Evolutionary conservation across 2,113 vertebrate species (phyloP).

Genomic region (Philantomba maxwellii): DNA sequence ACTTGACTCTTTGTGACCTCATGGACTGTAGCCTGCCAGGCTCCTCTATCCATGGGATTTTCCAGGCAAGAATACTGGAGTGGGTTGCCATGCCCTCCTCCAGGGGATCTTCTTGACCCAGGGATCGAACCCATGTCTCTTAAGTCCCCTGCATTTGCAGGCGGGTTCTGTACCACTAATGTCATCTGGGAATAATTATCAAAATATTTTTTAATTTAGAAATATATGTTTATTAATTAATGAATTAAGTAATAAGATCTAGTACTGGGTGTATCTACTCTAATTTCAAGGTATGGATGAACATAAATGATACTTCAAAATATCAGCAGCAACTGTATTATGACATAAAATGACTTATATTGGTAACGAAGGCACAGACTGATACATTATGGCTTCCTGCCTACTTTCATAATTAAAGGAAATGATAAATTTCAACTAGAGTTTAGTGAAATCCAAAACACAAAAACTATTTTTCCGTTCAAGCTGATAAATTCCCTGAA

Average conservation of each 20-base stretch:
- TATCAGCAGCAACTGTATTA: background rate
- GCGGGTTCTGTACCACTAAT: background rate
- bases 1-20: background rate
- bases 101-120: background rate
- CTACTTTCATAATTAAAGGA: slow-evolving; percentile 6
- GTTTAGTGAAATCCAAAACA: background rate
- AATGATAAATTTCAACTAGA: background rate
- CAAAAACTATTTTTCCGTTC: background rate
- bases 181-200: background rate
- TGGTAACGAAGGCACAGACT: background rate
- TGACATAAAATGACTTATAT: background rate
- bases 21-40: background rate
- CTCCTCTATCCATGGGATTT: background rate
- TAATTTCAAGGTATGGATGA: background rate
- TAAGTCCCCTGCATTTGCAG: background rate
- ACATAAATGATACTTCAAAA: background rate
- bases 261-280: background rate
- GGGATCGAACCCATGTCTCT: background rate
- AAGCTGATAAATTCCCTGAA: background rate
- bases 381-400: background rate
- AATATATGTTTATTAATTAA: background rate
- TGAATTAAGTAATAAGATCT: background rate
- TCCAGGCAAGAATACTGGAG: background rate
- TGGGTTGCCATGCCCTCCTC: background rate
- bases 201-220: background rate